Percentiles rank a stretch among this genome's conserved stretches.
phyloP scores from a whole-genome alignment of 1,140 invertebrate genomes.

The Pseudoatta argentina region DNA sequence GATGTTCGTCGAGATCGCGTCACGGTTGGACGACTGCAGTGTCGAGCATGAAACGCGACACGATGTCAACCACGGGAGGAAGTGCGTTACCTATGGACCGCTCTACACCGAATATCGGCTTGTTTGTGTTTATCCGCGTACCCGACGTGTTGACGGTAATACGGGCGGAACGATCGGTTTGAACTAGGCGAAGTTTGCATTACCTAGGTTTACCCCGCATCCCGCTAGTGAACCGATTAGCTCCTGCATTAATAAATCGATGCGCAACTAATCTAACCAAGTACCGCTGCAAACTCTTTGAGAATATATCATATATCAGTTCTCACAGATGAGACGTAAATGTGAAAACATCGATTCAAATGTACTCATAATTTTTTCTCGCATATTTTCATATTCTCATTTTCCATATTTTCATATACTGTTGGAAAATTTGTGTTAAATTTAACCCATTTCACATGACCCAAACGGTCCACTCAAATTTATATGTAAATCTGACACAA shows the following conservation, averaged over 20 bases:
- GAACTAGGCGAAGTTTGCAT: conserved; percentile 37
- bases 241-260: conserved; percentile 35
- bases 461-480: too few relatives aligned
- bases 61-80: conserved; percentile 57
- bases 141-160: conserved; percentile 48
- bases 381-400: neutral
- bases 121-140: conserved; percentile 54
- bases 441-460: too few relatives aligned
- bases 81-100: conserved; percentile 40
- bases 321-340: neutral
- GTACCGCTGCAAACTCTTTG: neutral
- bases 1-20: conserved; percentile 55
- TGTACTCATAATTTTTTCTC: neutral
- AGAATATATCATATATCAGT: neutral
- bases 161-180: conserved; percentile 41
- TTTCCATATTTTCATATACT: neutral
- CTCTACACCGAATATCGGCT: conserved; percentile 42
- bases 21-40: conserved; percentile 56
- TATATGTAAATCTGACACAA: too few relatives aligned
- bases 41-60: conserved; percentile 64
- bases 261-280: conserved; percentile 1
- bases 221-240: conserved; percentile 40
- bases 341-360: neutral
- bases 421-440: too few relatives aligned
- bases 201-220: conserved; percentile 44